These are phyloP conservation scores for Cebus imitator DNA, from an alignment of 2,113 vertebrate species.

Conservation along the genomic window DNA sequence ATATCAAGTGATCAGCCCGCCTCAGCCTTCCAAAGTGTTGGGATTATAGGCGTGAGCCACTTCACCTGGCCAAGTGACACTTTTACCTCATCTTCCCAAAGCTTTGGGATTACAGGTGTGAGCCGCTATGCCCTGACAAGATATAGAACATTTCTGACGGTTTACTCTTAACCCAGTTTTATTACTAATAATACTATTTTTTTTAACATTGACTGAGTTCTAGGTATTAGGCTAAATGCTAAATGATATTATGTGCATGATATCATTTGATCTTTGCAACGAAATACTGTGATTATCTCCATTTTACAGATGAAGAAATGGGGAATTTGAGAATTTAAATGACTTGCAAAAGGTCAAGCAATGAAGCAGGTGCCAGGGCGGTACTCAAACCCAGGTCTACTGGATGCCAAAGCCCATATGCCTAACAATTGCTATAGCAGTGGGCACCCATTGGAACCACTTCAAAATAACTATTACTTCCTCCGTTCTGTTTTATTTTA, in stretches of 20 bases:
- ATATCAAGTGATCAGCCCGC: too few species aligned
- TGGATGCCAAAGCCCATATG: neutral
- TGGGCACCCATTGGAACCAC: neutral
- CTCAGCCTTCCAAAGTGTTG: too few species aligned
- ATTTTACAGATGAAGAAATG: slow-evolving; percentile 1
- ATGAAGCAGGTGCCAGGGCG: neutral
- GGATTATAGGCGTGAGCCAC: too few species aligned
- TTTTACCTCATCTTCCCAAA: too few species aligned
- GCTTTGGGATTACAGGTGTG: too few species aligned
- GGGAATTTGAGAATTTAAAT: neutral
- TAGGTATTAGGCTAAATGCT: neutral
- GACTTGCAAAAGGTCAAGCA: neutral
- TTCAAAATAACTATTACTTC: neutral
- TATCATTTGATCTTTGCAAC: neutral
- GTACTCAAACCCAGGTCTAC: neutral
- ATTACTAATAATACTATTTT: neutral
- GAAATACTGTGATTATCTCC: neutral
- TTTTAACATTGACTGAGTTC: neutral
- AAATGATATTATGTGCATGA: neutral
- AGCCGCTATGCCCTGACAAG: neutral
- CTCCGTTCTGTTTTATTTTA: neutral
- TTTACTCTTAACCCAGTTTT: neutral
- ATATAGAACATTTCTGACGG: neutral
- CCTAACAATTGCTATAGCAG: neutral
- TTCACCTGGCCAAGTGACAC: too few species aligned